A percentile compares a stretch with the other conserved stretches of the same genome.
These are phyloP conservation scores for Rhincodon typus DNA, from an alignment of 2,797 vertebrate genomes.

Conservation along the genomic window DNA sequence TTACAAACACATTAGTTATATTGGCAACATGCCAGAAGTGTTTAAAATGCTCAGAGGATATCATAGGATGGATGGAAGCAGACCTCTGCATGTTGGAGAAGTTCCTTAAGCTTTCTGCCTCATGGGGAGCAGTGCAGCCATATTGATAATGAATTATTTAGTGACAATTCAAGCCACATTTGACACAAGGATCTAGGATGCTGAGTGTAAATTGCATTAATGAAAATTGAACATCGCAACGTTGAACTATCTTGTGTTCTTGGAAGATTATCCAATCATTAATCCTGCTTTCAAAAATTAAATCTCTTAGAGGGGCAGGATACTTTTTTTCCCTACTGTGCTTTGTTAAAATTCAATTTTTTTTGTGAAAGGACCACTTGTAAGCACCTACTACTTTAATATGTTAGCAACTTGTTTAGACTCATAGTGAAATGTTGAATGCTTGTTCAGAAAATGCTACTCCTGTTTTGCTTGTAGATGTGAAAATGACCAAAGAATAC, in stretches of 20 bases:
- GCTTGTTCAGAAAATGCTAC: not conserved
- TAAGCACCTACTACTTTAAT: not conserved
- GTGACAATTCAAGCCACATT: not conserved
- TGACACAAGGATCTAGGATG: not conserved
- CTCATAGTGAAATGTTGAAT: not conserved
- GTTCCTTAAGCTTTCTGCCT: not conserved
- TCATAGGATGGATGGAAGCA: not conserved
- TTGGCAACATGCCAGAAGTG: not conserved
- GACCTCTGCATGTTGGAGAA: not conserved
- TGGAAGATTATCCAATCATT: not conserved
- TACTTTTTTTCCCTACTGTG: not conserved
- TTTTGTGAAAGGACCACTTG: not conserved
- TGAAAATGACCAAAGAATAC: conserved; percentile 4
- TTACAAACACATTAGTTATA: not conserved
- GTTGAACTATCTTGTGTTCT: not conserved
- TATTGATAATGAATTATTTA: not conserved
- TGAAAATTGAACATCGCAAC: not conserved
- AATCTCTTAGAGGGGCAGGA: not conserved
- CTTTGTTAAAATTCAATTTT: not conserved
- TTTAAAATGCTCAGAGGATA: not conserved
- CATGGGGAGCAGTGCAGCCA: not conserved
- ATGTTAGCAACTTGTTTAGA: not conserved
- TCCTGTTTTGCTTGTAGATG: not conserved
- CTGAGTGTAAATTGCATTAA: not conserved
- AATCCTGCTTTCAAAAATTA: not conserved